Base-by-base conservation (phyloP, 1,140 invertebrate species). In the Brachystomella parvula region DNA sequence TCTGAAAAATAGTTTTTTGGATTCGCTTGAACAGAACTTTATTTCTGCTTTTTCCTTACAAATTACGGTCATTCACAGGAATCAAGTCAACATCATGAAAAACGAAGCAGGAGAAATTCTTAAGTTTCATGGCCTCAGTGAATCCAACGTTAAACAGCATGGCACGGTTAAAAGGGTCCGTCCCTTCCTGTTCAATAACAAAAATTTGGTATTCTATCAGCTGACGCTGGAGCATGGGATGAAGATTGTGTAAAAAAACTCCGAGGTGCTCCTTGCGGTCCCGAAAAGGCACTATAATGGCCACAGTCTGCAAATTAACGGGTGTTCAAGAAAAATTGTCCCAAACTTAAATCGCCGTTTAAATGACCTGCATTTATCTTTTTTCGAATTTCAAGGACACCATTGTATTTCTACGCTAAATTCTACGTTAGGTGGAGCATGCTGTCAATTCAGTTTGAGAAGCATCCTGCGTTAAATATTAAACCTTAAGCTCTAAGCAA, bases 81-180 rank as follows among this genome's bases (percentile, higher is more conserved):
- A 69, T 64, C 3, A 69, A 33, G 35, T 69, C 67, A 28, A 98
- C 90, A 78, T 97, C 95, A 79, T 97, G 94, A 79, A 96, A 96
- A 68, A 96, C 86, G 78, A 94, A 95, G 79, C 94, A 97, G 74
- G 92, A 86, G 79, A 87, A 93, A 47, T 84, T 80, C 32, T 30
- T 35, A 29, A 59, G 32, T 75, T 90, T 89, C 69, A 86, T 77
- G 1, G 91, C 88, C 78, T 96, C 94, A 44, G 85, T 82, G 78
- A 88, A 96, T 6, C 94, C 95, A 21, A 96, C 87, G 79, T 98
- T 98, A 86, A 97, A 90, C 56, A 97, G 81, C 81, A 90, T 89
- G 1, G 91, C 95, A 63, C 93, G 83, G 78, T 97, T 97, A 77
- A 97, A 98, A 19, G 83, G 82, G 9, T 82, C 82, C 29, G 80